Base-by-base conservation (phyloP, 2,113 vertebrate species). In the Phasianus colchicus region DNA sequence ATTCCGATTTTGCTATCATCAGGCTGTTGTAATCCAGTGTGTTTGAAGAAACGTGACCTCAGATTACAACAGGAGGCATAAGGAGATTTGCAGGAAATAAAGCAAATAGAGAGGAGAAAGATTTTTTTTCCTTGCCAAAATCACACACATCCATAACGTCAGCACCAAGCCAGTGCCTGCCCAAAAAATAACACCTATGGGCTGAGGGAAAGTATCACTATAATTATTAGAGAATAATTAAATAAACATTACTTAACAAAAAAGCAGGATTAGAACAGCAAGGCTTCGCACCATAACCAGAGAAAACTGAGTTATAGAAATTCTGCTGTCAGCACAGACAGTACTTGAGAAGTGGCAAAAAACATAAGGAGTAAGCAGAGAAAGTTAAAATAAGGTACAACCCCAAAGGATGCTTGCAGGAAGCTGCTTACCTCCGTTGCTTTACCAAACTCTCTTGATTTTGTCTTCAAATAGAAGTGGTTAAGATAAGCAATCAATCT, bases 171-270 rank as follows among this genome's bases (percentile, higher is more conserved):
- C 13, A 18, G 13, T 61, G 66, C 43, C 66, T 88, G 55, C 55
- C 86, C 73, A 93, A 77, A 72, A 86, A 88, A 67, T 45, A 90
- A 81, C 50, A 43, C 15, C 13, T 43, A 77, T 57, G 30, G 61
- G 58, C n/a, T 0, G 0, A 78, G 57, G 67, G 55, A 86, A 89
- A 93, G 66, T 45, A 74, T 36, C 0, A 0, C 36, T 78, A 64
- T 61, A 63, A 69, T 91, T 89, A 58, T 61, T 83, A 42, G n/a
- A 89, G 76, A 74, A 74, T 40, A 27, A 91, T 66, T 60, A 80
- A 91, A 85, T 78, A n/a, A 43, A 65, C 5, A 2, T 66, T 79
- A 65, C 30, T 83, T n/a, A 19, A 87, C 54, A 55, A 90, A 71
- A 92, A 60, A 57, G 34, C 16, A 78, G 57, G 40, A 40, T 25